These are phyloP conservation scores for Microcaecilia unicolor DNA, from an alignment of 2,797 vertebrate genomes.

Conservation along the genomic window DNA sequence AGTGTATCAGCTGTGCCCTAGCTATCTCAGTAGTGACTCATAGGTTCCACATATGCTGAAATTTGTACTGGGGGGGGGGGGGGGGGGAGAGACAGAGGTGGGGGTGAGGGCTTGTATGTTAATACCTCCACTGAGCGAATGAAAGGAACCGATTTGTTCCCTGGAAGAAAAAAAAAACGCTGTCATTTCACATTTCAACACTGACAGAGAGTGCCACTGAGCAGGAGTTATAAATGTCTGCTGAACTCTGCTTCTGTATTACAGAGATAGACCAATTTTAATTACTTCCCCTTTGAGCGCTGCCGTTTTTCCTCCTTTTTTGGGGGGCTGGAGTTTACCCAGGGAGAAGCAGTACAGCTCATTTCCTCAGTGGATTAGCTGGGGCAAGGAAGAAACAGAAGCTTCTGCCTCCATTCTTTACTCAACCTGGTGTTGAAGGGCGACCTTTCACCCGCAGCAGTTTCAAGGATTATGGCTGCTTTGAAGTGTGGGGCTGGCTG, in stretches of 20 bases:
- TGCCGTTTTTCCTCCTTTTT: slow-evolving; percentile 44
- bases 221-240: slow-evolving; percentile 16
- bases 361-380: slow-evolving; percentile 71
- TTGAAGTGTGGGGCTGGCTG: slow-evolving; percentile 69
- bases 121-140: slow-evolving; percentile 26
- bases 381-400: slow-evolving; percentile 59
- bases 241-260: background rate
- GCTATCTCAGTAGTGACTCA: background rate
- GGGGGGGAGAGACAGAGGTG: slow-evolving; percentile 1
- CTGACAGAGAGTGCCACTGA: slow-evolving; percentile 11
- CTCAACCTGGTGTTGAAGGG: slow-evolving; percentile 74
- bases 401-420: slow-evolving; percentile 66
- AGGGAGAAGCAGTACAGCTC: slow-evolving; percentile 44
- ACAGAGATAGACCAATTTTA: slow-evolving; percentile 32
- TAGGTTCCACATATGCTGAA: slow-evolving; percentile 1
- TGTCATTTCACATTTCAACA: background rate
- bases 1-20: slow-evolving; percentile 2
- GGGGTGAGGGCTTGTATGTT: background rate
- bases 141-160: slow-evolving; percentile 2
- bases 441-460: slow-evolving; percentile 85
- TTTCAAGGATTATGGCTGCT: slow-evolving; percentile 83
- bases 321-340: slow-evolving; percentile 44
- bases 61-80: background rate
- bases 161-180: slow-evolving; percentile 19
- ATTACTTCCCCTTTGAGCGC: slow-evolving; percentile 40